Conservation (phyloP, 2,797 vertebrate genomes). For the Lophura swinhoii region DNA sequence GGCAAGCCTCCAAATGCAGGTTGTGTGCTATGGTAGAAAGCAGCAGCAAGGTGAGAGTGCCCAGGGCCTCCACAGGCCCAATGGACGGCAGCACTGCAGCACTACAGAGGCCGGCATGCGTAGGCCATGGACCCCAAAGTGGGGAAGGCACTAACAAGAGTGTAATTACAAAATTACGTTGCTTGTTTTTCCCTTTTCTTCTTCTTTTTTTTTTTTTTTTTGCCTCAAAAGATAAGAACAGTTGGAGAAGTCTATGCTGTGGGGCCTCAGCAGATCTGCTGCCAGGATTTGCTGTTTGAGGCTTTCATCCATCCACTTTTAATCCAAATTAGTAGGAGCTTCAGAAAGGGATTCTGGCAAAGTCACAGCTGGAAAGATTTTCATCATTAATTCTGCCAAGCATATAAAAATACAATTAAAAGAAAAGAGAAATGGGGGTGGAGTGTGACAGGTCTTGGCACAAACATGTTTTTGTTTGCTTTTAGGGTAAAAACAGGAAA, state of each 20-base stretch:
- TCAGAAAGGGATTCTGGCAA: slow-evolving; percentile 74
- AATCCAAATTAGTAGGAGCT: slow-evolving; percentile 79
- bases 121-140: not conserved
- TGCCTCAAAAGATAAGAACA: slow-evolving; percentile 71
- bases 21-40: not conserved
- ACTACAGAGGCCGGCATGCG: not conserved
- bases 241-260: slow-evolving; percentile 62
- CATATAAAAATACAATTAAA: slow-evolving; percentile 65
- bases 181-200: not conserved
- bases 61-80: not conserved
- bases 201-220: not conserved
- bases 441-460: slow-evolving; percentile 38
- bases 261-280: slow-evolving; percentile 59
- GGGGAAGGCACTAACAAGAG: slow-evolving; percentile 12
- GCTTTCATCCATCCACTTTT: slow-evolving; percentile 73
- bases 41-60: accelerated
- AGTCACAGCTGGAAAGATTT: slow-evolving; percentile 72
- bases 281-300: slow-evolving; percentile 70
- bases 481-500: slow-evolving; percentile 54
- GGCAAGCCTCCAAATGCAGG: not conserved
- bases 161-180: slow-evolving; percentile 45
- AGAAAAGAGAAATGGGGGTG: not conserved
- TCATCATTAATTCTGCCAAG: slow-evolving; percentile 71
- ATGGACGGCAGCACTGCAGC: not conserved
- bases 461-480: slow-evolving; percentile 25